Evolutionary conservation across 2,888 invertebrate genomes (phyloP).

Genomic region (Corythucha ciliata): DNA sequence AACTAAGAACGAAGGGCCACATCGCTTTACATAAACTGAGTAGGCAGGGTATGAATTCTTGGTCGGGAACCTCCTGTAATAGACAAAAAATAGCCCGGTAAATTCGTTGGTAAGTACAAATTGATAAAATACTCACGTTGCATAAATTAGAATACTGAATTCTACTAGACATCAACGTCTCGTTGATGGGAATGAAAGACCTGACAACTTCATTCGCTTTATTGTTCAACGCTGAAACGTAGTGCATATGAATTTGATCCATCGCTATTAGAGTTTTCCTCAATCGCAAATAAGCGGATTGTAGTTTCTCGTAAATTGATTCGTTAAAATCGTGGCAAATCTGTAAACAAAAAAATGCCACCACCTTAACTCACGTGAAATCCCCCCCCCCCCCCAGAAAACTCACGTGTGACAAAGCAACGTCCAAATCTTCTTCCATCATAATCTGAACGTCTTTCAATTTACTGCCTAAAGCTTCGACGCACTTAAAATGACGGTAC

Average conservation of each 20-base stretch:
- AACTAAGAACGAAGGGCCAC: conserved; percentile 71
- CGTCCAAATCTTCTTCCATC: conserved; percentile 84
- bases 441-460: conserved; percentile 83
- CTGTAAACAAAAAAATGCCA: conserved; percentile 38
- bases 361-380: background rate
- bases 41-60: conserved; percentile 63
- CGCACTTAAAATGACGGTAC: conserved; percentile 83
- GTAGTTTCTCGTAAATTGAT: conserved; percentile 68
- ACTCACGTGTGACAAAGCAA: conserved; percentile 67
- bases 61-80: conserved; percentile 47
- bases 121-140: conserved; percentile 16
- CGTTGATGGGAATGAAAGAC: conserved; percentile 19
- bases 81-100: no score
- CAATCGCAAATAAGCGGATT: conserved; percentile 76
- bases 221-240: conserved; percentile 82
- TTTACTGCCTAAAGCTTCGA: conserved; percentile 74
- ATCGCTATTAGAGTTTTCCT: conserved; percentile 88
- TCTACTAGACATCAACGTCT: conserved; percentile 9
- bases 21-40: conserved; percentile 78
- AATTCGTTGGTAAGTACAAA: conserved; percentile 1
- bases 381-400: background rate
- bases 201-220: conserved; percentile 47
- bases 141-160: conserved; percentile 22
- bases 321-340: conserved; percentile 65
- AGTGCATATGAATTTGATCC: conserved; percentile 92